Evolutionary conservation across 2,888 invertebrate genomes (phyloP), one percentile per base, ranked within the genome.

Genomic region (Caradrina kadenii): DNA sequence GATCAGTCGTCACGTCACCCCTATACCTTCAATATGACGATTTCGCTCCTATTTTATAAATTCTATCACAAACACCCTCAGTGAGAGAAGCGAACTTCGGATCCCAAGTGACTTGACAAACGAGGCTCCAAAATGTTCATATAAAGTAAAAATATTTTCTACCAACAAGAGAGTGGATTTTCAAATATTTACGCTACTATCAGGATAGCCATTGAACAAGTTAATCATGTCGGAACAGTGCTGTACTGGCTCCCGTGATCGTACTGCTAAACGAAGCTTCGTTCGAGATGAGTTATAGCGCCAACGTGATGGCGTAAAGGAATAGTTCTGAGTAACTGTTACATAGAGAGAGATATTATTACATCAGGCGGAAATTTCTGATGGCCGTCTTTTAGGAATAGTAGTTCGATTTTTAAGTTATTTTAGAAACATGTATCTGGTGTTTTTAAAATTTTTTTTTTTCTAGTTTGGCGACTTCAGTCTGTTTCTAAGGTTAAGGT

Each of bases 221-320:
- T 74, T 66, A 78, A 79, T 79, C 55, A 79, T 79, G 54, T 61
- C 66, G 48, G 48, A 74, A 69, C 53, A 21, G 17, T 39, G 31
- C 50, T 65, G 65, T 56, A 68, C 64, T 49, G 45, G 22, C 42
- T 54, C 39, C 15, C 63, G 69, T 79, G 80, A 63, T 69, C 42
- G 63, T 15, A 74, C 56, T 79, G 63, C 63, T 69, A 65, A 77
- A 60, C 60, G 48, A 42, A 35, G 39, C 39, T 61, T 63, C 48
- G 45, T 1, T 22, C 26, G 49, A 59, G 15, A 69, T 77, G 69
- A 77, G 60, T 69, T 69, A 77, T 73, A 53, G 53, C 48, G n/a
- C 48, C 55, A 65, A 79, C 79, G 62, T 74, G 79, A 39, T 60
- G 26, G 5, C 54, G 35, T 50, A 66, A 1, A 53, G 49, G 56